A percentile compares a stretch with the other conserved stretches of the same genome.
Conservation (phyloP, 2,797 vertebrate genomes). For the Eremophila alpestris region DNA sequence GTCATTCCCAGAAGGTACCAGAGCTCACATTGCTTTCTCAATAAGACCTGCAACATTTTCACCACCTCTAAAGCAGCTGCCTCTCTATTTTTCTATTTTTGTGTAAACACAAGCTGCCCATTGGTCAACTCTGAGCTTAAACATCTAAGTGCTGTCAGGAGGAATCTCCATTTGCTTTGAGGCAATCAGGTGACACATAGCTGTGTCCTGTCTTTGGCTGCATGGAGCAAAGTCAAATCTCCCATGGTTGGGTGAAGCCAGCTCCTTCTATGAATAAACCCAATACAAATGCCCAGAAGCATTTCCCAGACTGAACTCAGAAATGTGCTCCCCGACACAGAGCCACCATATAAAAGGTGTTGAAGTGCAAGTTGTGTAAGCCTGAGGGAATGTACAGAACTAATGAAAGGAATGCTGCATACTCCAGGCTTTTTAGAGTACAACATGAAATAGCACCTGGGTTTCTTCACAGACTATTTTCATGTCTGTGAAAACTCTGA, state of each 20-base stretch:
- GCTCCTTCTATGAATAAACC: conserved; percentile 41
- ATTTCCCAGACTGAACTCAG: conserved; percentile 27
- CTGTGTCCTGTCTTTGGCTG: conserved; percentile 5
- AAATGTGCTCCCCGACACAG: neutral
- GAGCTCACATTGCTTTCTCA: neutral
- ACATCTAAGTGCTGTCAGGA: conserved; percentile 47
- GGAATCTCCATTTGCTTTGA: conserved; percentile 55
- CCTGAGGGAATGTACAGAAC: conserved; percentile 29
- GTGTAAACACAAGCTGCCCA: conserved; percentile 31
- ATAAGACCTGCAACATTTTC: conserved; percentile 21
- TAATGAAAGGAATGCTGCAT: conserved; percentile 9
- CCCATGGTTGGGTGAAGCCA: conserved; percentile 20
- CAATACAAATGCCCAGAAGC: neutral
- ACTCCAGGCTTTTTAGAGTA: neutral
- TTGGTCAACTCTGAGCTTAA: conserved; percentile 47
- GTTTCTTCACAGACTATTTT: neutral
- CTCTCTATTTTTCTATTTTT: conserved; percentile 54
- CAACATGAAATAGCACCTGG: neutral
- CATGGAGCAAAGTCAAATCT: neutral
- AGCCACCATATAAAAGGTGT: conserved; percentile 17
- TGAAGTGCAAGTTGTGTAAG: neutral
- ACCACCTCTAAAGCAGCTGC: conserved; percentile 22
- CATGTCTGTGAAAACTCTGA: neutral
- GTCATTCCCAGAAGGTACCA: neutral
- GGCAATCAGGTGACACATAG: conserved; percentile 60